Base-by-base conservation (phyloP, 2,888 invertebrate species). In the Drosophila mulleri region DNA sequence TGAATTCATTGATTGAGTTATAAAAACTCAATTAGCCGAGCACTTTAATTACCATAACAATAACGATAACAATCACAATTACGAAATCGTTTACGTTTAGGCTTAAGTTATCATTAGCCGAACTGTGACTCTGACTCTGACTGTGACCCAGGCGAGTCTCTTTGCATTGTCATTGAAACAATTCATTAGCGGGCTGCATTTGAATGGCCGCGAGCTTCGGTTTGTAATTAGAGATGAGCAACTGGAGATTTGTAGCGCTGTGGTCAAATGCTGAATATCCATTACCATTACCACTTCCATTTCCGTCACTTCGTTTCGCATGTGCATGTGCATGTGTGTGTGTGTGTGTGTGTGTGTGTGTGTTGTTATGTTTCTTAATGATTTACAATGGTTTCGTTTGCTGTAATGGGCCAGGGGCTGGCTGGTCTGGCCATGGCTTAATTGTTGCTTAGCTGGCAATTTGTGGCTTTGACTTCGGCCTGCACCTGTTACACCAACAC, bases 151-250 rank as follows among this genome's bases (percentile, higher is more conserved):
- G n/a, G 32, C 29, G n/a, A 54, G 61, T 53, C 73, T 57, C 54
- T 57, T 45, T 14, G 50, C 73, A 42, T 59, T 82, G 88, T 80
- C 83, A 82, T 82, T 82, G 82, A 87, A 61, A 68, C 48, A 67
- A 85, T 72, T 78, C 85, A 83, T 83, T 83, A 83, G 88, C 80
- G 41, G 50, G 41, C 67, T 74, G 65, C 61, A 48, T 62, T 32
- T 59, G 35, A 62, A 66, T 65, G 75, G 66, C 83, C 80, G 61
- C 67, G 32, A 64, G 60, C 67, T 57, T 54, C n/a, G 20, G 52
- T 44, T 73, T 45, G 67, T 57, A 78, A 75, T 75, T 78, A 67
- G 78, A 75, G 78, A 75, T 67, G 75, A 73, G 67, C 57, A 63
- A 52, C 56, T 52, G 32, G 58, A 53, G 57, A 75, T 45, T 29